A percentile compares a stretch with the other conserved stretches of the same genome.
These are phyloP conservation scores for Nysson spinosus DNA, from an alignment of 2,888 invertebrate genomes.

Conservation along the genomic window DNA sequence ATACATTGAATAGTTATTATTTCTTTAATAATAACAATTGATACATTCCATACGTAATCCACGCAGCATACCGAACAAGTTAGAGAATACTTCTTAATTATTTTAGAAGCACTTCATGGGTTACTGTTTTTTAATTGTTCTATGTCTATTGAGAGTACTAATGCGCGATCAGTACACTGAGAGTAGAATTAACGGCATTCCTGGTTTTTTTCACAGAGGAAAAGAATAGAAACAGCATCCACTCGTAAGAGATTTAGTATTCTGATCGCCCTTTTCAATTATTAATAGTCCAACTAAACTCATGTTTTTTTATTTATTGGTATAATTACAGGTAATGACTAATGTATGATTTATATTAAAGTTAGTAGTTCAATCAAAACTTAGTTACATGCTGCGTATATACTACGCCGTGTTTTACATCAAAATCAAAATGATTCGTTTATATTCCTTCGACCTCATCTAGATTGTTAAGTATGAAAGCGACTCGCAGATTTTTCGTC, in stretches of 20 bases:
- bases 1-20: slow-evolving; percentile 41
- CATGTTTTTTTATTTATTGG: slow-evolving; percentile 46
- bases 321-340: slow-evolving; percentile 22
- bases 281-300: slow-evolving; percentile 26
- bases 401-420: slow-evolving; percentile 41
- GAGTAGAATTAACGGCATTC: not conserved
- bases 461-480: slow-evolving; percentile 17
- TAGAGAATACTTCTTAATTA: slow-evolving; percentile 14
- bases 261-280: slow-evolving; percentile 19
- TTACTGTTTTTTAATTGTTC: slow-evolving; percentile 18
- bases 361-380: slow-evolving; percentile 58
- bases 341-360: slow-evolving; percentile 43
- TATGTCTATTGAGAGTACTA: slow-evolving; percentile 15
- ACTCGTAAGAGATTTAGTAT: slow-evolving; percentile 4
- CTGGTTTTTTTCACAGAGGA: slow-evolving; percentile 1
- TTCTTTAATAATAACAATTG: slow-evolving; percentile 43
- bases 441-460: slow-evolving; percentile 28
- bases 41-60: slow-evolving; percentile 51
- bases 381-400: slow-evolving; percentile 41
- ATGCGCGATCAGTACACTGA: slow-evolving; percentile 12
- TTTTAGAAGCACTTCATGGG: slow-evolving; percentile 12
- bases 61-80: slow-evolving; percentile 23
- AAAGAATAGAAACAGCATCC: slow-evolving; percentile 1
- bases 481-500: slow-evolving; percentile 16
- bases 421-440: slow-evolving; percentile 55